Evolutionary conservation across 2,797 vertebrate genomes (phyloP), one percentile per base, ranked within the genome.

Genomic region (Eupleurogrammus muticus): DNA sequence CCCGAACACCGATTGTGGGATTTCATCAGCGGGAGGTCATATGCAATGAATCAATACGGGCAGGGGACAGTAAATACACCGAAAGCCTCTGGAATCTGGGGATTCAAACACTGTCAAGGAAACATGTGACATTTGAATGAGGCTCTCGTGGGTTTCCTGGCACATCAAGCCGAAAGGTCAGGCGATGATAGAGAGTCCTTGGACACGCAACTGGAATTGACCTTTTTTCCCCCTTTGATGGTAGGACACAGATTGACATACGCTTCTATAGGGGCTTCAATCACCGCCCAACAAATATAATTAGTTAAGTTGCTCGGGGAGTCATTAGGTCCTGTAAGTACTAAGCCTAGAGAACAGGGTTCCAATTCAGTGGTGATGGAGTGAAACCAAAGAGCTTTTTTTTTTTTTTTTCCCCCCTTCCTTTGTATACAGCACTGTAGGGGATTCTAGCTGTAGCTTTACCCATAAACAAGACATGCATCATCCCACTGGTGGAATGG

Each of bases 141-240:
- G 36, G 40, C 77, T 88, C 82, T 86, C 73, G 75, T 87, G 83
- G 78, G 80, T 83, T 76, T 83, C 81, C 62, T 76, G 34, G 58
- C 79, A 84, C 82, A 82, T 89, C 55, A 52, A 73, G 75, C 74
- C 49, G 32, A 93, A 91, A 93, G 92, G 92, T 92, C 90, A 92
- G 32, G 36, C 75, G 73, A 70, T 87, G 80, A 87, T 86, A 84
- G 85, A 86, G 67, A 80, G 81, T 86, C 87, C 88, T 89, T 79
- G 79, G 82, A 84, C 85, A 91, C 58, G 47, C 73, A 66, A 78
- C 84, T 81, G 78, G 90, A 88, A 90, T 78, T 83, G 86, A 91
- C 90, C 90, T 93, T 89, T 92, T 65, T 28, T n/a, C n/a, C n/a
- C n/a, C 60, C 74, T 87, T 79, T 87, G 78, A 90, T 90, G 74